These are phyloP conservation scores for Eilema caniola DNA, from an alignment of 2,888 invertebrate species.

Conservation along the genomic window DNA sequence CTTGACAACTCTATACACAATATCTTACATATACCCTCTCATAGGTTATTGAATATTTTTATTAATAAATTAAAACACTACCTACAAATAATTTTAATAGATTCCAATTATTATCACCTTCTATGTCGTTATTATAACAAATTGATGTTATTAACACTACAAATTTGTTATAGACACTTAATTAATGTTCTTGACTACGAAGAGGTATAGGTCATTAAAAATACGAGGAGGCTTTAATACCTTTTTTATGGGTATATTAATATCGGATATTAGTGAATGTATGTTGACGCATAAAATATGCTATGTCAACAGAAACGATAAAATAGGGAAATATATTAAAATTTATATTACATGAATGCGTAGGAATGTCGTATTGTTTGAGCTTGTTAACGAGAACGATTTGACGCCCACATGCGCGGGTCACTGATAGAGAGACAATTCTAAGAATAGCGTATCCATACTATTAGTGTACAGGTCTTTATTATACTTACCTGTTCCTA, in stretches of 20 bases:
- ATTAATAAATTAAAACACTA: conserved; percentile 15
- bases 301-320: conserved; percentile 23
- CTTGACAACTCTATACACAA: too few relatives aligned
- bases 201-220: neutral
- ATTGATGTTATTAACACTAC: conserved; percentile 30
- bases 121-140: conserved; percentile 27
- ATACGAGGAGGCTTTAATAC: neutral
- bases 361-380: conserved; percentile 49
- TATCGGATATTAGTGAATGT: neutral
- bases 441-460: neutral
- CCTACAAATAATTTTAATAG: conserved; percentile 29
- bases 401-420: conserved; percentile 44
- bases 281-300: conserved; percentile 4
- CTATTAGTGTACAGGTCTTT: neutral
- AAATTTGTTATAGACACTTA: conserved; percentile 4
- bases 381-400: conserved; percentile 44
- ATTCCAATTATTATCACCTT: conserved; percentile 22
- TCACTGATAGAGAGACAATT: conserved; percentile 48
- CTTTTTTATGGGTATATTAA: conserved; percentile 4
- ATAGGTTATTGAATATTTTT: neutral
- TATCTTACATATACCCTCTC: too few relatives aligned
- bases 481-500: conserved; percentile 13
- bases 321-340: conserved; percentile 39
- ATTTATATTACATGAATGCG: conserved; percentile 46
- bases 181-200: conserved; percentile 14